phyloP scores from a whole-genome alignment of 1,140 invertebrate species.

The Bombus picipes region DNA sequence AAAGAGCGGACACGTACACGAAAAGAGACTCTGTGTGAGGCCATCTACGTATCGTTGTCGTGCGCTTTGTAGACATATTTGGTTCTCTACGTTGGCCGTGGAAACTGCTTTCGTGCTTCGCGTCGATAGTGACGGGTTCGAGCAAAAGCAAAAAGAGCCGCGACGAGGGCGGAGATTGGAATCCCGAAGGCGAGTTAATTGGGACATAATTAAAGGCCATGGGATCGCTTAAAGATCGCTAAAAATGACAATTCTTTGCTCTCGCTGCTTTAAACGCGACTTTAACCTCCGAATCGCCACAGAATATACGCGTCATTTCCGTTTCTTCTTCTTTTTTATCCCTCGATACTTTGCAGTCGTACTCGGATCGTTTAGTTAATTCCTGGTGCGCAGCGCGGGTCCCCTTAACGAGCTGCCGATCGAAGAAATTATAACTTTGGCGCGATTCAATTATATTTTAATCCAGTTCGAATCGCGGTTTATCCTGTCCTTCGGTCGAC shows the following conservation, averaged over 20 bases:
- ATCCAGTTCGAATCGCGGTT: conserved; percentile 14
- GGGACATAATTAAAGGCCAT: conserved; percentile 37
- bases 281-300: not conserved
- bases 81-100: conserved; percentile 25
- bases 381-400: not conserved
- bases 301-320: conserved; percentile 8
- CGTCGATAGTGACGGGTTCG: conserved; percentile 49
- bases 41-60: conserved; percentile 16
- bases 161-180: not conserved
- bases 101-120: conserved; percentile 24
- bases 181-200: conserved; percentile 34
- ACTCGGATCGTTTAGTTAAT: not conserved
- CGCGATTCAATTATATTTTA: conserved; percentile 24
- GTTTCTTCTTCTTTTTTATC: not conserved
- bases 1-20: too few species aligned
- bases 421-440: conserved; percentile 39
- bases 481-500: not conserved
- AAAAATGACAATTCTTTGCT: conserved; percentile 33
- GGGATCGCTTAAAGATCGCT: conserved; percentile 21
- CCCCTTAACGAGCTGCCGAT: conserved; percentile 23
- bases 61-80: conserved; percentile 41
- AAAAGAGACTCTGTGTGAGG: not conserved
- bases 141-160: not conserved
- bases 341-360: not conserved
- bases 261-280: conserved; percentile 11